Evolutionary conservation across 2,888 invertebrate species (phyloP).

Genomic region (Vanessa cardui): DNA sequence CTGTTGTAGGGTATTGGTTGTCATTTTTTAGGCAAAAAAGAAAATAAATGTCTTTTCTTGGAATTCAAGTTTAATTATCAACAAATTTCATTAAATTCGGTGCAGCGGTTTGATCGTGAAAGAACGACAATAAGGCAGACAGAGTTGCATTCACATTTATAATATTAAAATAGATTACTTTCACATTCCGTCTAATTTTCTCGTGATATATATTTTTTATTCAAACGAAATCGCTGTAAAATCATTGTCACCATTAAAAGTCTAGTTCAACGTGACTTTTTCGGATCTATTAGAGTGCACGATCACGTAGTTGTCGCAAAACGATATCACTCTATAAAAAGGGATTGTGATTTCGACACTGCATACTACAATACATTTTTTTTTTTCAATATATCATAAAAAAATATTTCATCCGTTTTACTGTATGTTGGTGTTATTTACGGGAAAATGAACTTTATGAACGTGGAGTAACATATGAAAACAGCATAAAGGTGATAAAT

Average conservation of each 20-base stretch:
- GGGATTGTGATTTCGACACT: neutral
- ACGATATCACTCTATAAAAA: slow-evolving; percentile 8
- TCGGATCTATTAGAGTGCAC: slow-evolving; percentile 5
- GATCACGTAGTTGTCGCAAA: slow-evolving; percentile 12
- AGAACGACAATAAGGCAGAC: no score
- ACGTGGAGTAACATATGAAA: no score
- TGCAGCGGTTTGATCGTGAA: no score
- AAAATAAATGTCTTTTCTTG: no score
- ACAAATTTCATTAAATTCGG: no score
- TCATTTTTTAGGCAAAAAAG: no score
- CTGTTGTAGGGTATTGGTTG: no score
- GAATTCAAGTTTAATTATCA: no score
- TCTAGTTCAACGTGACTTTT: neutral
- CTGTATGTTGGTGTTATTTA: neutral
- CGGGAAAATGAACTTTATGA: no score
- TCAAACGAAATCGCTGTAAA: slow-evolving; percentile 1
- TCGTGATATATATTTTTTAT: neutral
- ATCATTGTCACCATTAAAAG: neutral
- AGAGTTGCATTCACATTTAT: no score
- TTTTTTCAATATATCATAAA: neutral
- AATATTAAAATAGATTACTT: no score
- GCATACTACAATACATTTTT: neutral
- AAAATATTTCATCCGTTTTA: neutral
- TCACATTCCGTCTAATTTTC: neutral
- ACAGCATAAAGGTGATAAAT: no score